Conservation (phyloP, 1,140 invertebrate genomes). For the Eubasilissa regina region DNA sequence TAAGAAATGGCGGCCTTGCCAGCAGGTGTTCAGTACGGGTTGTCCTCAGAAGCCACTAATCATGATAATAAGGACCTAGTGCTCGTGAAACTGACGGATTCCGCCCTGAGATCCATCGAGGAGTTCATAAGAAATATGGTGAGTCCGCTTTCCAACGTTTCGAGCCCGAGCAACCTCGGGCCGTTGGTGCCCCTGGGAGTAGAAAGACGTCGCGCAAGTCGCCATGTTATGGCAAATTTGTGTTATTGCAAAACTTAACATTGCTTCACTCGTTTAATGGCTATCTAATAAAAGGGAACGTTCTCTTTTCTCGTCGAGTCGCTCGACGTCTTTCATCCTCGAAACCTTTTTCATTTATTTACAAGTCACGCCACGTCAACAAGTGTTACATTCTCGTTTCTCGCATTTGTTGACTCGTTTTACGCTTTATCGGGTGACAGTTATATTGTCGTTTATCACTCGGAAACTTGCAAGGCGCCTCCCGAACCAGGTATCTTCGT, state of each 20-base stretch:
- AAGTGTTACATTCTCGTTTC: slow-evolving; percentile 34
- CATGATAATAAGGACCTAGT: slow-evolving; percentile 91
- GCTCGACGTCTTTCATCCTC: not conserved
- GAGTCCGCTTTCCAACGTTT: slow-evolving; percentile 68
- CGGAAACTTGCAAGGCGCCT: no score
- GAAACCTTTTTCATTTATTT: slow-evolving; percentile 27
- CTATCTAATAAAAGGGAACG: slow-evolving; percentile 36
- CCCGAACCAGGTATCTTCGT: no score
- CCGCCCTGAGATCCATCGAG: slow-evolving; percentile 91
- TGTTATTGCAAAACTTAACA: slow-evolving; percentile 40
- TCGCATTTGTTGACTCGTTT: slow-evolving; percentile 18
- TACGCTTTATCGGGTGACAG: slow-evolving; percentile 8
- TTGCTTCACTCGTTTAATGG: slow-evolving; percentile 38
- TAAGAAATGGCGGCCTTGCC: slow-evolving; percentile 93
- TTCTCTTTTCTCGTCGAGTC: slow-evolving; percentile 12
- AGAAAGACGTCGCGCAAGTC: slow-evolving; percentile 43
- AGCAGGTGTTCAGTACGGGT: slow-evolving; percentile 95
- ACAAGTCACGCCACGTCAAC: slow-evolving; percentile 51
- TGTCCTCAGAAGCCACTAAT: slow-evolving; percentile 90
- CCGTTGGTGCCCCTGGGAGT: slow-evolving; percentile 37
- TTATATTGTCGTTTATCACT: no score
- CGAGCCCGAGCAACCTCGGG: slow-evolving; percentile 1
- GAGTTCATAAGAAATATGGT: slow-evolving; percentile 90
- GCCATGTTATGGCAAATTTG: slow-evolving; percentile 53
- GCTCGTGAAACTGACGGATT: slow-evolving; percentile 96